Conservation (phyloP, 2,113 vertebrate species). For the Rhea americana region DNA sequence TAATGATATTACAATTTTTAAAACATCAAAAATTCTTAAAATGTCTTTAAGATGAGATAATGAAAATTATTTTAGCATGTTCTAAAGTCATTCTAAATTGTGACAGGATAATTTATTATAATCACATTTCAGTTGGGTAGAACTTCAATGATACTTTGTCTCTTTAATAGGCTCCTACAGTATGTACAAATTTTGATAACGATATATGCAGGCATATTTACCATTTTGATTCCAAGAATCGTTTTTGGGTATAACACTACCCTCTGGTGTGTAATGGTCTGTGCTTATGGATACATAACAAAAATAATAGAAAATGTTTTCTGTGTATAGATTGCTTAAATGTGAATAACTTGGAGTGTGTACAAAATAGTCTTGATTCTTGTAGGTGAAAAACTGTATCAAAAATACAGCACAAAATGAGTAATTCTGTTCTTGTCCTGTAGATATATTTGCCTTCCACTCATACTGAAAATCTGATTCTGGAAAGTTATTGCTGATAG, state of each 20-base stretch:
- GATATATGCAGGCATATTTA: neutral
- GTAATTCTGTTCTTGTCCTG: neutral
- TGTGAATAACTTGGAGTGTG: neutral
- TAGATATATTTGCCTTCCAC: neutral
- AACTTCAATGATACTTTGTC: neutral
- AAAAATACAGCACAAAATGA: neutral
- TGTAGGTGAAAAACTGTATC: neutral
- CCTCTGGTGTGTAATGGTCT: neutral
- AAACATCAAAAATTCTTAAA: neutral
- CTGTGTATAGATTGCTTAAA: neutral
- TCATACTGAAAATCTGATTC: neutral
- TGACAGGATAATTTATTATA: neutral
- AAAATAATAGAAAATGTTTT: neutral
- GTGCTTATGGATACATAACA: neutral
- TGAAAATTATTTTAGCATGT: neutral
- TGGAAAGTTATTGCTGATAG: neutral
- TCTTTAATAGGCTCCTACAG: neutral
- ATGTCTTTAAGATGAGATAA: neutral
- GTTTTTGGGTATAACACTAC: neutral
- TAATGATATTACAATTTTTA: neutral
- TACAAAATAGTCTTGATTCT: neutral
- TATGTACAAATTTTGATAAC: neutral
- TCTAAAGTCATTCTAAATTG: neutral
- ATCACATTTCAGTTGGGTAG: neutral
- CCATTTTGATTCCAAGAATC: rapidly evolving